These are phyloP conservation scores for Enteromius radiatus DNA, from an alignment of 2,797 vertebrate species.

Conservation along the genomic window DNA sequence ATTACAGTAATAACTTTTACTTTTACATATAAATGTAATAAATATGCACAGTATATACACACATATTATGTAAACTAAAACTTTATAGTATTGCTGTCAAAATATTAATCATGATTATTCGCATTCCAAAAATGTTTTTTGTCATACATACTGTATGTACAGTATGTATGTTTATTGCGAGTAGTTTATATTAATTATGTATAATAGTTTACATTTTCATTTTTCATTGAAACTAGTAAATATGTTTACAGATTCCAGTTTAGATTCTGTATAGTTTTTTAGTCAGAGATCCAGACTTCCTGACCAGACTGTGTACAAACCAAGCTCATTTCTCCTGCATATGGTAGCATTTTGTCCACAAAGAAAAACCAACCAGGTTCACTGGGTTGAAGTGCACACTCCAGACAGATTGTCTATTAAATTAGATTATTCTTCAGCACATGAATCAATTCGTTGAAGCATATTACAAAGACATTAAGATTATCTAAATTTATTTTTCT, in stretches of 20 bases:
- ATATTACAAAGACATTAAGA: conserved; percentile 9
- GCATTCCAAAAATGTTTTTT: too few relatives aligned
- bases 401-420: conserved; percentile 3
- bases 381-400: background rate
- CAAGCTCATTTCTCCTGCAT: background rate
- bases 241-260: background rate
- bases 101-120: too few relatives aligned
- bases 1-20: background rate
- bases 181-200: background rate
- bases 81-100: too few relatives aligned
- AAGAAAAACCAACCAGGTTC: background rate
- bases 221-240: background rate
- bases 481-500: conserved; percentile 2
- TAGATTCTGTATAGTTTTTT: background rate
- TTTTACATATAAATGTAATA: too few relatives aligned
- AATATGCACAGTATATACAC: too few relatives aligned
- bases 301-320: background rate
- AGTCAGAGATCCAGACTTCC: background rate
- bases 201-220: background rate
- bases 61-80: too few relatives aligned
- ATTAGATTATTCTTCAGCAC: conserved; percentile 8
- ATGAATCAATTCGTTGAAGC: background rate
- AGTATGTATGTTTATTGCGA: too few relatives aligned
- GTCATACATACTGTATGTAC: too few relatives aligned
- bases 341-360: background rate